Conservation (phyloP, 1,140 invertebrate species). For the Diabrotica undecimpunctata region DNA sequence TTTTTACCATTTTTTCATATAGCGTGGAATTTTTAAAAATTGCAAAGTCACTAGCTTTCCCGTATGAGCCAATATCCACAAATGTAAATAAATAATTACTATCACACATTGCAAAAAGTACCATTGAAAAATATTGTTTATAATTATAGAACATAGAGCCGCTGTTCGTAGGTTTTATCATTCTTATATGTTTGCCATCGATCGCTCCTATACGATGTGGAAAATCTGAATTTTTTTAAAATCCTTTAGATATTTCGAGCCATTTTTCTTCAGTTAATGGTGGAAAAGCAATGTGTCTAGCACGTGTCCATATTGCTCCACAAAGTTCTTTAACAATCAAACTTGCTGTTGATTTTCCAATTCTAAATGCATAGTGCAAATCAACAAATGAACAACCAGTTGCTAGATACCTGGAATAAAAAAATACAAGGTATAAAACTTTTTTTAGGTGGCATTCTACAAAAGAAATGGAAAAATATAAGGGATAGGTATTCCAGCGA, state of each 20-base stretch:
- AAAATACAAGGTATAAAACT: too few species aligned
- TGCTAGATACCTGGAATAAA: conserved; percentile 23
- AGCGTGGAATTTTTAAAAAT: conserved; percentile 17
- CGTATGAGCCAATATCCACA: conserved; percentile 7
- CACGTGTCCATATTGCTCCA: conserved; percentile 37
- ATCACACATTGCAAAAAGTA: conserved; percentile 24
- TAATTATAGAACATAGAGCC: conserved; percentile 36
- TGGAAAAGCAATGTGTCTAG: conserved; percentile 32
- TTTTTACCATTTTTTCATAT: conserved; percentile 15
- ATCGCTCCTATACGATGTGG: conserved; percentile 26
- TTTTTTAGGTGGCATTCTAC: background rate
- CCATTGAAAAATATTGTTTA: conserved; percentile 35
- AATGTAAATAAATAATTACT: conserved; percentile 14
- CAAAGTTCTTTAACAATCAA: conserved; percentile 38
- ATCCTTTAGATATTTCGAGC: conserved; percentile 20
- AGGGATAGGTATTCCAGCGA: too few species aligned
- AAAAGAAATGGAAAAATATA: conserved; percentile 1
- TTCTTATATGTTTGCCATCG: conserved; percentile 34
- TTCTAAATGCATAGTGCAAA: conserved; percentile 33
- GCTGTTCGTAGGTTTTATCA: conserved; percentile 27
- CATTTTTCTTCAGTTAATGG: conserved; percentile 27
- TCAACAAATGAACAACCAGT: conserved; percentile 33
- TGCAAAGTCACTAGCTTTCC: conserved; percentile 14
- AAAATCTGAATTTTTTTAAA: conserved; percentile 25
- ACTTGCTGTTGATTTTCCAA: conserved; percentile 32